These are phyloP conservation scores for Taurulus bubalis DNA, from an alignment of 2,113 vertebrate species.

Conservation along the genomic window DNA sequence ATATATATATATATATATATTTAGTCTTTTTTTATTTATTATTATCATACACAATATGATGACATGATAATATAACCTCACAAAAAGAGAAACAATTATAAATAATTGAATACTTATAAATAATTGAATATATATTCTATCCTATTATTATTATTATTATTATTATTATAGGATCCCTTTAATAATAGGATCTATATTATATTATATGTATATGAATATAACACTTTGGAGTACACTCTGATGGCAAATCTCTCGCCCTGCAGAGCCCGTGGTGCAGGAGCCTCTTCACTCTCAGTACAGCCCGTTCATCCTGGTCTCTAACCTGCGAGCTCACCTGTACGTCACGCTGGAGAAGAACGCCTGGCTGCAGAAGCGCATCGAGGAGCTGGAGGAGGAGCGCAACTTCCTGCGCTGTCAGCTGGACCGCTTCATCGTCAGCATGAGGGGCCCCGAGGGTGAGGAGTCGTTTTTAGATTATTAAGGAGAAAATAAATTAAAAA, in stretches of 20 bases:
- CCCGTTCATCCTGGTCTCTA: slow-evolving; percentile 85
- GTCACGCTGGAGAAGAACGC: slow-evolving; percentile 91
- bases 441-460: slow-evolving; percentile 80
- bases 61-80: background rate
- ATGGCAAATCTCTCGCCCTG: background rate
- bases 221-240: no score
- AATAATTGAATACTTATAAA: background rate
- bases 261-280: slow-evolving; percentile 68
- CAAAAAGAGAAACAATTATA: background rate
- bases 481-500: no score
- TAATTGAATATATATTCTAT: no score
- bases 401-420: slow-evolving; percentile 91
- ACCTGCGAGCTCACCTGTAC: slow-evolving; percentile 88
- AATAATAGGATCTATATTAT: no score
- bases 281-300: slow-evolving; percentile 75
- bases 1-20: no score
- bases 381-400: slow-evolving; percentile 91
- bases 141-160: no score
- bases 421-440: slow-evolving; percentile 88
- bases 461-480: background rate
- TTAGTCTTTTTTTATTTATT: no score
- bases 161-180: no score
- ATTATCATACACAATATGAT: no score
- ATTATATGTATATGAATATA: no score
- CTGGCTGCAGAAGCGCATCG: slow-evolving; percentile 91